Evolutionary conservation across 2,797 vertebrate genomes (phyloP).

Genomic region (Phataginus tetradactyla): DNA sequence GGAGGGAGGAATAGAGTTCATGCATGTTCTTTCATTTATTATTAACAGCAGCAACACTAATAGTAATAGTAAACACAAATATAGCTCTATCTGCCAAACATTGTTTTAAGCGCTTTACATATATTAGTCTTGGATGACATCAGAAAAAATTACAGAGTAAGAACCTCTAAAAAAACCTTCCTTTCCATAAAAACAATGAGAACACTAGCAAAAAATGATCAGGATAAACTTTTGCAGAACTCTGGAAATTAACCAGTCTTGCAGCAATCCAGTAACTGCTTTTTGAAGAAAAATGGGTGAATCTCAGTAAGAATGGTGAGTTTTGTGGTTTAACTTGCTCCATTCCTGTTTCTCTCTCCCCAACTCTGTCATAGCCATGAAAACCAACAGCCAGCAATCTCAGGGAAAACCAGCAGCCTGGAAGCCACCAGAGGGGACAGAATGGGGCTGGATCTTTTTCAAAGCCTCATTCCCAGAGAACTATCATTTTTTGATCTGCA

Average conservation of each 20-base stretch:
- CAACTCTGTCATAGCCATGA: not conserved
- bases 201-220: not conserved
- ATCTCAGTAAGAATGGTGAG: not conserved
- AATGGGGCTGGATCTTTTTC: not conserved
- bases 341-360: not conserved
- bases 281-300: not conserved
- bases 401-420: not conserved
- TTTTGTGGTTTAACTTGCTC: not conserved
- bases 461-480: not conserved
- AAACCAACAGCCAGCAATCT: not conserved
- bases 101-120: not conserved
- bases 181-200: not conserved
- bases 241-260: not conserved
- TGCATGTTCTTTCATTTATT: not conserved
- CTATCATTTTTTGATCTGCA: not conserved
- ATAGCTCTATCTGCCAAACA: not conserved
- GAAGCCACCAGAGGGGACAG: not conserved
- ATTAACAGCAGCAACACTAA: not conserved
- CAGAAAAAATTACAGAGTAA: not conserved
- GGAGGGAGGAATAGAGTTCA: not conserved
- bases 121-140: not conserved
- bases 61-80: not conserved
- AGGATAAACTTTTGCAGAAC: not conserved
- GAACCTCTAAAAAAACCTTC: not conserved
- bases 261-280: not conserved